Evolutionary conservation across 2,113 vertebrate species (phyloP), one percentile per base, ranked within the genome.

Genomic region (Bubo blakistoni): DNA sequence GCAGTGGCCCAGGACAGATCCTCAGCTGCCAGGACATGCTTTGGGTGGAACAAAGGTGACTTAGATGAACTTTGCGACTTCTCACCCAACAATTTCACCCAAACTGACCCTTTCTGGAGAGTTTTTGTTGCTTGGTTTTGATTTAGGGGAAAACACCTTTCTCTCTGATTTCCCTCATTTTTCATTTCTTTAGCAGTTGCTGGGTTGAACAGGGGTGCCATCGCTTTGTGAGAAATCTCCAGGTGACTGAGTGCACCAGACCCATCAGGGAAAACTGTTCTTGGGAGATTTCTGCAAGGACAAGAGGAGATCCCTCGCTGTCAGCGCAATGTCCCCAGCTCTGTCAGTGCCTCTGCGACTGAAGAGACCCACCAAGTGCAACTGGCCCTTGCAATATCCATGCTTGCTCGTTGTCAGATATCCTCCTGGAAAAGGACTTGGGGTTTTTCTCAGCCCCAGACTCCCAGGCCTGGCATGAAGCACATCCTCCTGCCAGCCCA

Each of bases 141-240:
- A 21, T 57, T 40, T 42, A 61, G 18, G 21, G 52, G 47, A 34
- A 78, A 81, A 52, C 16, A 55, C 20, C 20, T 72, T 85, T 46
- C 40, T 49, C 18, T 47, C n/a, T 1, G 11, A 38, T 80, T 55
- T 32, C 18, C 22, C 42, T 10, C 8, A 16, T 10, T 72, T 67
- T 49, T 38, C 11, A 8, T 32, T 46, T 63, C 30, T 76, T 88
- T 63, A 63, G 54, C 59, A 69, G 65, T 7, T 42, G 30, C 61
- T 40, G 38, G 16, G 22, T 24, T 36, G 52, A 74, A 42, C 19
- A 15, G 30, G 5, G 16, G 4, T 40, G 36, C 32, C 30, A 62
- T 30, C 2, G 0, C 22, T 44, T 55, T 0, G 1, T 21, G 29
- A 36, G n/a, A 58, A n/a, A 7, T 11, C 65, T 86, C 40, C 40